These are phyloP conservation scores for Epinephelus malabaricus DNA, from an alignment of 2,797 vertebrate species.

Conservation along the genomic window DNA sequence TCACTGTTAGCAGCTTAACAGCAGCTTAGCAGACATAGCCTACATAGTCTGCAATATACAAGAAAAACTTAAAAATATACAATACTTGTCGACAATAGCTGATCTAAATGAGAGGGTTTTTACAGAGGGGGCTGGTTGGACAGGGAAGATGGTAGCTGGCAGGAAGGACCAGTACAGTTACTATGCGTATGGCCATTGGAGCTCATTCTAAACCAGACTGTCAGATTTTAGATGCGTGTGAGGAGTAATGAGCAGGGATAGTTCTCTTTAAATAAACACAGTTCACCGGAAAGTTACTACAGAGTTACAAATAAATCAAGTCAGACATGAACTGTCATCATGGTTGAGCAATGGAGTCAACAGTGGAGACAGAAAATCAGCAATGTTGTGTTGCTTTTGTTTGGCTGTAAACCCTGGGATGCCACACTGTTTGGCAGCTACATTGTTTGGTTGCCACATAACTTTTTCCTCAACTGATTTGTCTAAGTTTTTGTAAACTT, in stretches of 20 bases:
- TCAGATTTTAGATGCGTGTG: neutral
- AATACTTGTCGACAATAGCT: no score
- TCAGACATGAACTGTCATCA: slow-evolving; percentile 3
- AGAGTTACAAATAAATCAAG: neutral
- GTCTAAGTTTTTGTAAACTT: neutral
- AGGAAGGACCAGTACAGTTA: no score
- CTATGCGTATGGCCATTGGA: neutral
- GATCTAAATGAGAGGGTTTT: no score
- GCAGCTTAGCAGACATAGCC: no score
- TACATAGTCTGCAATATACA: no score
- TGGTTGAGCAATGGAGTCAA: slow-evolving; percentile 2
- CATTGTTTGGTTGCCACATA: slow-evolving; percentile 1
- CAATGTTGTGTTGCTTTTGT: neutral
- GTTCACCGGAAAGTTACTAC: neutral
- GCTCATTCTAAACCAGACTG: neutral
- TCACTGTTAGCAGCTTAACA: no score
- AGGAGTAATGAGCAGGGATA: neutral
- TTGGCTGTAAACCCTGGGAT: neutral
- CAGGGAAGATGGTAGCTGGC: no score
- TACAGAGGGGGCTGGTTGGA: no score
- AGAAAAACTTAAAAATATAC: no score
- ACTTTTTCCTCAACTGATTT: neutral
- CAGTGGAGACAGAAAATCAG: slow-evolving; percentile 12
- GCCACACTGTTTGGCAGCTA: slow-evolving; percentile 7
- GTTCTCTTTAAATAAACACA: neutral